phyloP scores from a whole-genome alignment of 2,888 invertebrate genomes.

The Andrena dorsata region DNA sequence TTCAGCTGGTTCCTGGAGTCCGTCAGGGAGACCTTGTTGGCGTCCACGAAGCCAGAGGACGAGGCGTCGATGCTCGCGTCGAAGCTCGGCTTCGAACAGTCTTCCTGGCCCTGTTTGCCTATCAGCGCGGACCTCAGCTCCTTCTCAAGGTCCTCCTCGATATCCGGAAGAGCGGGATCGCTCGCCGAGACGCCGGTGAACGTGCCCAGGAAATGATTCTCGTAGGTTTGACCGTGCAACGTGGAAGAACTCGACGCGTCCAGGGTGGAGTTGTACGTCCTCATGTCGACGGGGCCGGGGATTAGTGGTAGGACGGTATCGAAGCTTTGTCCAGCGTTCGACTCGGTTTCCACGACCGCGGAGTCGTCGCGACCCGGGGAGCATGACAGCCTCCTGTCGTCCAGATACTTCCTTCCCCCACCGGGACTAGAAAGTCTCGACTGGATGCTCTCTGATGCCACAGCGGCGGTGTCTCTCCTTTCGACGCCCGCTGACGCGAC shows the following conservation, averaged over 20 bases:
- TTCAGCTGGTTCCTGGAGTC: constrained; percentile 95
- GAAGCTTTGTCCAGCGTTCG: constrained; percentile 83
- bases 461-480: constrained; percentile 66
- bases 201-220: constrained; percentile 88
- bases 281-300: constrained; percentile 96
- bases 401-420: constrained; percentile 71
- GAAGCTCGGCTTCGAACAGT: constrained; percentile 68
- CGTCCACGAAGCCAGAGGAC: constrained; percentile 85
- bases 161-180: constrained; percentile 90
- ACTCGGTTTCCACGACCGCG: constrained; percentile 68
- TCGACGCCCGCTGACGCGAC: constrained; percentile 50
- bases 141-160: constrained; percentile 93
- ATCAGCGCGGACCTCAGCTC: constrained; percentile 90
- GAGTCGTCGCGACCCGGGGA: constrained; percentile 76
- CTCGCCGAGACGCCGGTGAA: constrained; percentile 90
- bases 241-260: constrained; percentile 87
- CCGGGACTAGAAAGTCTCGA: constrained; percentile 72
- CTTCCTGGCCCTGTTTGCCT: constrained; percentile 79
- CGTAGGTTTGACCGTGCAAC: constrained; percentile 87
- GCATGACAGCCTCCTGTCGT: constrained; percentile 77
- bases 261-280: constrained; percentile 90
- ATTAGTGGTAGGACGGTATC: constrained; percentile 90
- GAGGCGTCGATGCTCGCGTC: constrained; percentile 79
- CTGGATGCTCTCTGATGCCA: constrained; percentile 68
- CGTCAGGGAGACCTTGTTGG: constrained; percentile 90